Evolutionary conservation across 2,113 vertebrate genomes (phyloP).

Genomic region (Indri indri): DNA sequence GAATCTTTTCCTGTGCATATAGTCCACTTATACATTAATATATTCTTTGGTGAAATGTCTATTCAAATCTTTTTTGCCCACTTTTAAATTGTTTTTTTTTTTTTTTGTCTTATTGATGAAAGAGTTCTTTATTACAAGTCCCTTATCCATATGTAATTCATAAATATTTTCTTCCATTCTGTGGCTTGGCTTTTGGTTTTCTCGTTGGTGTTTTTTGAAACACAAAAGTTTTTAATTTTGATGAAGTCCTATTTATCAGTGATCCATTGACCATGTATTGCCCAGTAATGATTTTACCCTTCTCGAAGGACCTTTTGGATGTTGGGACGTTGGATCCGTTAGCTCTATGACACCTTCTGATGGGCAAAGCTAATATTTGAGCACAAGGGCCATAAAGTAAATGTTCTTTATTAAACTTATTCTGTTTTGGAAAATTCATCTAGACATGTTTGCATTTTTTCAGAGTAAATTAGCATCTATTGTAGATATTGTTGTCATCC

Average conservation of each 20-base stretch:
- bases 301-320: neutral
- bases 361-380: neutral
- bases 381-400: neutral
- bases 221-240: neutral
- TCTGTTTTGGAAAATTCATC: neutral
- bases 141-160: neutral
- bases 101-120: neutral
- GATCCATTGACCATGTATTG: neutral
- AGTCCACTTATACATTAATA: neutral
- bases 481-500: neutral
- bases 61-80: neutral
- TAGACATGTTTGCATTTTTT: neutral
- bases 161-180: neutral
- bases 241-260: neutral
- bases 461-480: neutral
- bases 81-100: neutral
- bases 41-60: slow-evolving; percentile 6
- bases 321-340: neutral
- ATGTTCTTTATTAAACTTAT: neutral
- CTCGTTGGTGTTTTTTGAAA: slow-evolving; percentile 27
- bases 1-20: neutral
- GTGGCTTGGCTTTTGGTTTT: neutral
- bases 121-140: slow-evolving; percentile 5
- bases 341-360: neutral
- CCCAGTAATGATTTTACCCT: neutral